Evolutionary conservation across 2,113 vertebrate species (phyloP), one percentile per base, ranked within the genome.

Genomic region (Osmerus mordax): DNA sequence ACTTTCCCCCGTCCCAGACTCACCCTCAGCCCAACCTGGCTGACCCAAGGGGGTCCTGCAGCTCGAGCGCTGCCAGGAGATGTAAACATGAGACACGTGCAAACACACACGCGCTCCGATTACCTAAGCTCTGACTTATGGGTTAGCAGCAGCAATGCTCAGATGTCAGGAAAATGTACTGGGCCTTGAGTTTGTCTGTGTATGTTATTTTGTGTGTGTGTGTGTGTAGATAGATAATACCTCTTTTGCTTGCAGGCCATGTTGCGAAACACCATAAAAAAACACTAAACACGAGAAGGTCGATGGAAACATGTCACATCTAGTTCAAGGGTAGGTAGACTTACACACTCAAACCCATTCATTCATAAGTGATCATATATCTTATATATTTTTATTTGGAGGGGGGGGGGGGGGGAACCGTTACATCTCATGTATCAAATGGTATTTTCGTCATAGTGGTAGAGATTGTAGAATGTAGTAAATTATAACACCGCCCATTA

Each of bases 401-500:
- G 32, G 32, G 4, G 32, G 4, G 32, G 32, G 4, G 32, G 32
- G 4, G 32, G 32, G 4, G 6, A 2, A 12, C 13, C 21, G 19
- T 5, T 5, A 62, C 60, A 62, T 29, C 25, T 29, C 21, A 8
- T 15, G 15, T 8, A 62, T 62, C 60, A 29, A 62, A 56, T 14
- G 1, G 47, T 28, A 36, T 67, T 61, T 78, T 67, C 64, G 80
- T 75, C 18, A 68, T 21, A 60, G 65, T 13, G 69, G 54, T 2
- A 28, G 54, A 72, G 25, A 76, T 4, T 23, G 23, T 23, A 23
- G 60, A 75, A 78, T 74, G 80, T 62, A 82, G 79, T 71, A 81
- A 78, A 78, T 76, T 78, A 74, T 79, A 73, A 78, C 79, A 68
- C 75, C 69, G 64, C 75, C 80, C 75, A 74, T 82, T 81, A 79